Percentiles rank a stretch among this genome's conserved stretches.
phyloP scores from a whole-genome alignment of 2,113 vertebrate species.

The Tetrao urogallus region DNA sequence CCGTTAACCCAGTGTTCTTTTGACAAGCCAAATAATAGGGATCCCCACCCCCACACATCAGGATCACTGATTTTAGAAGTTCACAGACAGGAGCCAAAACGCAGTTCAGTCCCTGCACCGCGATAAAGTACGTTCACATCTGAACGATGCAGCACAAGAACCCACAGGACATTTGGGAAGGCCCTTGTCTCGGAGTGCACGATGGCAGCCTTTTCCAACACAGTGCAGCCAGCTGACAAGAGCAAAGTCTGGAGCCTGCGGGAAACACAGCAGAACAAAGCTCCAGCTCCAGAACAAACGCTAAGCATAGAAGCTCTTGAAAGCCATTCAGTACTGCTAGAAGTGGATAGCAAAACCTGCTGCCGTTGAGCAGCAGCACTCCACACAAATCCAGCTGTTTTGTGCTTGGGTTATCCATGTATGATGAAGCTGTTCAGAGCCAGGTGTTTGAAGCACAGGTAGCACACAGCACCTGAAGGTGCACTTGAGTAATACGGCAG shows the following conservation, averaged over 20 bases:
- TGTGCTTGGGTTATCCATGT: neutral
- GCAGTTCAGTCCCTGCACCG: neutral
- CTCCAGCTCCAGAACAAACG: neutral
- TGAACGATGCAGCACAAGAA: neutral
- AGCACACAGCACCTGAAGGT: neutral
- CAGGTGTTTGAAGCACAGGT: neutral
- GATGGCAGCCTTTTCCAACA: neutral
- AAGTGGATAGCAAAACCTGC: neutral
- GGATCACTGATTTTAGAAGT: neutral
- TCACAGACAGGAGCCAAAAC: neutral
- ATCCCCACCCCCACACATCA: neutral
- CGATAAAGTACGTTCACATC: neutral
- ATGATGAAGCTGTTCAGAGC: neutral
- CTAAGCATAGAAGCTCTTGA: neutral
- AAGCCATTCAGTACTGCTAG: neutral
- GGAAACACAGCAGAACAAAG: neutral
- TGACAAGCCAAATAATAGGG: neutral
- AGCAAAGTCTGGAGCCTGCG: neutral
- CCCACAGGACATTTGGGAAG: neutral
- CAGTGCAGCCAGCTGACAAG: constrained; percentile 4
- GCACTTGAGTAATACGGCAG: neutral
- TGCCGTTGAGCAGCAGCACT: neutral
- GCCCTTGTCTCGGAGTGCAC: constrained; percentile 2
- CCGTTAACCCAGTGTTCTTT: neutral
- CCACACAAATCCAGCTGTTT: constrained; percentile 4